Percentiles rank a stretch among this genome's conserved stretches.
These are phyloP conservation scores for Cairina moschata DNA, from an alignment of 2,113 vertebrate species.

Conservation along the genomic window DNA sequence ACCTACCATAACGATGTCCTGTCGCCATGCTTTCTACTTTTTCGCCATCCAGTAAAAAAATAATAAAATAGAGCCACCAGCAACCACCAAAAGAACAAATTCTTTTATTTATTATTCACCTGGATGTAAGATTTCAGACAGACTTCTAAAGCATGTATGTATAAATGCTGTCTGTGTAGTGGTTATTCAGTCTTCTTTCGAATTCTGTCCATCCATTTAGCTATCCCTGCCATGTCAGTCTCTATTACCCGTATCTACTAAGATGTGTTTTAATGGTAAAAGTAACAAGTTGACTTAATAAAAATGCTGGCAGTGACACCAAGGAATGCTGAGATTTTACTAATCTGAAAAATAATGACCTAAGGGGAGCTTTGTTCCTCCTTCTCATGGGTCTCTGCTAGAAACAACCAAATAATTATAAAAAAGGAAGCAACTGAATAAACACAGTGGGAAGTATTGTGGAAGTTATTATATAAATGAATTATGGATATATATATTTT, in stretches of 20 bases:
- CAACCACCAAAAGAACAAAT: conserved; percentile 51
- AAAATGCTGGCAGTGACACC: conserved; percentile 19
- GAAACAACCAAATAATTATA: conserved; percentile 43
- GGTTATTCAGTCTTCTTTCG: conserved; percentile 13
- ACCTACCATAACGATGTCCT: conserved; percentile 34
- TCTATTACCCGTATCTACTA: background rate
- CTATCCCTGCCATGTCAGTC: conserved; percentile 25
- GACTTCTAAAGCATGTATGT: conserved; percentile 6
- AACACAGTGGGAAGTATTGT: conserved; percentile 5
- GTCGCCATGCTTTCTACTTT: conserved; percentile 20
- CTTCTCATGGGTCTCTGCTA: background rate
- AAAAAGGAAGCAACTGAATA: conserved; percentile 17
- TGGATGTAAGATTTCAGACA: conserved; percentile 23
- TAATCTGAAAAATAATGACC: conserved; percentile 30
- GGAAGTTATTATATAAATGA: conserved; percentile 17
- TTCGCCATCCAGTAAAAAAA: conserved; percentile 6
- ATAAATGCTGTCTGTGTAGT: conserved; percentile 12
- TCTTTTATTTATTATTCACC: conserved; percentile 65
- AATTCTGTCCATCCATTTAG: background rate
- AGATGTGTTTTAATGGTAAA: conserved; percentile 8
- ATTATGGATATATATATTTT: background rate
- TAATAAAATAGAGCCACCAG: conserved; percentile 38
- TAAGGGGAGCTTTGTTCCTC: conserved; percentile 28
- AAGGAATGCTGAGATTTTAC: conserved; percentile 27
- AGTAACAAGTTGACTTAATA: conserved; percentile 22